Base-by-base conservation (phyloP, 2,888 invertebrate species). In the Muscina levida region DNA sequence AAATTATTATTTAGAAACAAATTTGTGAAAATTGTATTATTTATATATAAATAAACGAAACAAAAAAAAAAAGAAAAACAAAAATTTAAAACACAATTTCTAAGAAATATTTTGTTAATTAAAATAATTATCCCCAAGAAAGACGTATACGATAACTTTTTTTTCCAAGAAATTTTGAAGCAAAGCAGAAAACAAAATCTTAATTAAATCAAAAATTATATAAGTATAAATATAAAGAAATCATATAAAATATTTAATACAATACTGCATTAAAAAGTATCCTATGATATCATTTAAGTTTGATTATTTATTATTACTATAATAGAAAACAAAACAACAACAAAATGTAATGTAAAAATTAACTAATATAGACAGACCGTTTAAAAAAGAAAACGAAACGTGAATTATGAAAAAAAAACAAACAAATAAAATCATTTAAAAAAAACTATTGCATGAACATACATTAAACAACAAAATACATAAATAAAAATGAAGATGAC, bases 1-100 rank as follows among this genome's bases (percentile, higher is more conserved):
- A 81, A 81, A 81, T 65, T 81, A 81, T 51, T 42, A 62, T 81
- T 77, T 81, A 81, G 81, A 44, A 68, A n/a, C n/a, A n/a, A n/a
- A 75, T 72, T 77, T 81, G 73, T 72, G 46, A 80, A 71, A 73
- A 59, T 22, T 70, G 42, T 56, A 19, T 56, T 24, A 44, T 10
- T 46, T 70, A 17, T 65, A 39, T 17, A 42, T 72, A 17, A 59
- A 67, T 24, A 26, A 70, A 62, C 17, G 31, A 37, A 66, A 46
- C 3, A 31, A 31, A 31, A 31, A 31, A 31, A 31, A 31, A 31
- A 17, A 31, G 8, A 70, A 17, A 56, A 56, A 19, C 62, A 39
- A 3, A 56, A 76, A 75, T 73, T 68, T 67, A 66, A 75, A 37
- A 66, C 48, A 53, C 66, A 78, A 44, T 3, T 68, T 75, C 81